Conservation (phyloP, 30 jellyfish, hydroid and myxozoan genomes). For the Pseudorhiza aurosa region DNA sequence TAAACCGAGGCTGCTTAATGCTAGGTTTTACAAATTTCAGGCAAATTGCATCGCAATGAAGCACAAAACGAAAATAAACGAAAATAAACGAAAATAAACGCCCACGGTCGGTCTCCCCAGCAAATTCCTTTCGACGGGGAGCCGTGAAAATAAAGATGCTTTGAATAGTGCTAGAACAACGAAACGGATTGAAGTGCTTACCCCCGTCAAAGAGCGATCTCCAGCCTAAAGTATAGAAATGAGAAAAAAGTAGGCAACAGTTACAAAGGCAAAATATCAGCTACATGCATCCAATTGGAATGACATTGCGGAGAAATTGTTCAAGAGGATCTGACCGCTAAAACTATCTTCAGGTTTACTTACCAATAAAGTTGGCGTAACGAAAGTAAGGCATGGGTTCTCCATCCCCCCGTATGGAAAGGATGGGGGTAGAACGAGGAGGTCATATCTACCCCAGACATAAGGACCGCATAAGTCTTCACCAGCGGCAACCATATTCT, state of each 20-base stretch:
- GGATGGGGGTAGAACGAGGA: conserved; percentile 93
- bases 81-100: too few species aligned
- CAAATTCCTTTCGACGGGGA: too few species aligned
- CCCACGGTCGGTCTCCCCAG: too few species aligned
- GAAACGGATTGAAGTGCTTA: conserved; percentile 18
- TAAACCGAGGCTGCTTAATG: too few species aligned
- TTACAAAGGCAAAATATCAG: background rate
- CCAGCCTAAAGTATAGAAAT: conserved; percentile 97
- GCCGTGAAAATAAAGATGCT: too few species aligned
- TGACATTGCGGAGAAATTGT: background rate
- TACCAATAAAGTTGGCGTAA: conserved; percentile 90
- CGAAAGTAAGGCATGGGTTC: conserved; percentile 96
- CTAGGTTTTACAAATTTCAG: too few species aligned
- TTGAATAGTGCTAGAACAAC: too few species aligned
- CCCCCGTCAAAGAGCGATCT: conserved; percentile 93
- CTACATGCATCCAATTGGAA: background rate
- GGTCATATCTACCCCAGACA: conserved; percentile 90
- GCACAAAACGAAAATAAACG: too few species aligned
- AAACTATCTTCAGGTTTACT: conserved; percentile 12
- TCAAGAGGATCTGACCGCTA: background rate
- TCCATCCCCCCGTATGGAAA: conserved; percentile 99
- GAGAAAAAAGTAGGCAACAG: too few species aligned
- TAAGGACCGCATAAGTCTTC: conserved; percentile 87
- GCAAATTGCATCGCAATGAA: too few species aligned
- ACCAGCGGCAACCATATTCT: conserved; percentile 86